Conservation (phyloP, 2,113 vertebrate species). For the Chionodraco myersi region DNA sequence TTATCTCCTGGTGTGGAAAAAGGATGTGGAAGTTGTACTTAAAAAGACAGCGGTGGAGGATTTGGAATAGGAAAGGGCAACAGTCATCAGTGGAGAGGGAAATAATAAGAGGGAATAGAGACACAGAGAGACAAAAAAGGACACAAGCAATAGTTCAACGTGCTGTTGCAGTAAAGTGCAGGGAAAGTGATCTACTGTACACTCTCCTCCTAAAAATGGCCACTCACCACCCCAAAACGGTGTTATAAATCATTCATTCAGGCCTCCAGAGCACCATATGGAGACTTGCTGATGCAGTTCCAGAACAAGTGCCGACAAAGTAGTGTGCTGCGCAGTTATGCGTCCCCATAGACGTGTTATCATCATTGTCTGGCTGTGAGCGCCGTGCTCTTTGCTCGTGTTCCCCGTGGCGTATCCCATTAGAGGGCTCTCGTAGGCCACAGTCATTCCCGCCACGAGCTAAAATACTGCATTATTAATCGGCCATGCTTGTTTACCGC, state of each 20-base stretch:
- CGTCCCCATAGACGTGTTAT: constrained; percentile 64
- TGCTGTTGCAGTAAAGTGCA: constrained; percentile 44
- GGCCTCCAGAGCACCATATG: constrained; percentile 60
- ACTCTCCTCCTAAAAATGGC: constrained; percentile 53
- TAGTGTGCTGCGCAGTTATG: constrained; percentile 57
- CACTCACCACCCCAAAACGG: constrained; percentile 62
- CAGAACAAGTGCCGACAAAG: constrained; percentile 67
- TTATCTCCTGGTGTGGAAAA: constrained; percentile 74
- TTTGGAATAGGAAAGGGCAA: constrained; percentile 17
- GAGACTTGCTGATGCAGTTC: constrained; percentile 63
- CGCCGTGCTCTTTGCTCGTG: constrained; percentile 51
- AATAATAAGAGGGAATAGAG: constrained; percentile 35
- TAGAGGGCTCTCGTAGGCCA: constrained; percentile 61
- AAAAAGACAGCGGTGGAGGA: constrained; percentile 29
- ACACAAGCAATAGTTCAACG: constrained; percentile 8
- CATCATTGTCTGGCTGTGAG: constrained; percentile 65
- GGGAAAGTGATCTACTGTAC: constrained; percentile 61
- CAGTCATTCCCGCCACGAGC: constrained; percentile 60
- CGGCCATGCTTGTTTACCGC: constrained; percentile 73
- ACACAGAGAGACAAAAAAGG: constrained; percentile 10
- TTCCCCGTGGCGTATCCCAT: constrained; percentile 61
- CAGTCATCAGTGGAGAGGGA: constrained; percentile 8
- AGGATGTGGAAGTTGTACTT: constrained; percentile 64
- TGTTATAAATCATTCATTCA: constrained; percentile 67
- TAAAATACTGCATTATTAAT: constrained; percentile 81